Percentiles rank a stretch among this genome's conserved stretches.
phyloP scores from a whole-genome alignment of 2,888 invertebrate species.

The Pristionchus japonicus region DNA sequence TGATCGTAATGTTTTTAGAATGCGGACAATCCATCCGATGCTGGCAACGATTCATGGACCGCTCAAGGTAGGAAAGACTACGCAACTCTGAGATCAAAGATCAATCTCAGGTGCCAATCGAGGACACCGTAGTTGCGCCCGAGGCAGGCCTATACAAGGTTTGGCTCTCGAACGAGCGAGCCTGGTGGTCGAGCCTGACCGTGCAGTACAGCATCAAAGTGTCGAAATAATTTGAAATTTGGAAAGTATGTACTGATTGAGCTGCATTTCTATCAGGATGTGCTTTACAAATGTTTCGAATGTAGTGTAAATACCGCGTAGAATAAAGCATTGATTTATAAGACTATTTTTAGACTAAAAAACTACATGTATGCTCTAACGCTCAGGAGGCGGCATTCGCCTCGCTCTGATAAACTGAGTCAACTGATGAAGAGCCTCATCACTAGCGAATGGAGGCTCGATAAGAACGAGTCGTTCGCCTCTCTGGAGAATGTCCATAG shows the following conservation, averaged over 20 bases:
- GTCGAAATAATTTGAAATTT: neutral
- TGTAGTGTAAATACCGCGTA: no score
- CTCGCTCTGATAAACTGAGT: neutral
- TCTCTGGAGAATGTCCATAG: neutral
- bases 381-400: neutral
- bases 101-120: conserved; percentile 14
- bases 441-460: neutral
- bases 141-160: neutral
- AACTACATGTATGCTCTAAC: no score
- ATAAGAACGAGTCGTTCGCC: neutral
- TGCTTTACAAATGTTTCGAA: no score
- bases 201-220: neutral
- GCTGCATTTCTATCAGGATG: no score
- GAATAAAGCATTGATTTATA: no score
- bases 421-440: neutral
- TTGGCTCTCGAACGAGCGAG: neutral
- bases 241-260: neutral
- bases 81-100: neutral
- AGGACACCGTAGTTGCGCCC: neutral
- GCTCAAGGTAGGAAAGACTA: neutral
- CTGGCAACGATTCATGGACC: neutral
- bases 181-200: neutral
- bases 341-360: no score
- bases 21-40: neutral
- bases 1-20: neutral